phyloP scores from a whole-genome alignment of 2,113 vertebrate species.

The Leptobrachium ailaonicum region DNA sequence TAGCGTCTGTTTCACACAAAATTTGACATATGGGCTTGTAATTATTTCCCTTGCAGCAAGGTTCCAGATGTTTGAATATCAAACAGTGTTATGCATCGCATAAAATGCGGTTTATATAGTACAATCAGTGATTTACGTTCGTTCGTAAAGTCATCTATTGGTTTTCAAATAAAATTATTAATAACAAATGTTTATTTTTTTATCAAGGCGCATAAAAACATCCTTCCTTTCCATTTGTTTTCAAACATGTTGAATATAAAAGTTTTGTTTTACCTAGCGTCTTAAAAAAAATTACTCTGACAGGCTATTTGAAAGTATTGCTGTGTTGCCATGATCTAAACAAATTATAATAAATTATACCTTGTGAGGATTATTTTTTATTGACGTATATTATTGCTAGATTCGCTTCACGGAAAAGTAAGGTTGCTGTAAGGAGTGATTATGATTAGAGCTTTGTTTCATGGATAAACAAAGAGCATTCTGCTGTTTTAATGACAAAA shows the following conservation, averaged over 20 bases:
- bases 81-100: constrained; percentile 12
- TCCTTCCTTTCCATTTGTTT: background rate
- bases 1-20: constrained; percentile 25
- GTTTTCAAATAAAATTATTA: constrained; percentile 7
- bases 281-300: background rate
- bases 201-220: background rate
- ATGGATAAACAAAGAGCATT: too few species aligned
- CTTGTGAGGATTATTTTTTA: background rate
- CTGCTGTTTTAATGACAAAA: background rate
- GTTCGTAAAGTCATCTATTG: constrained; percentile 4
- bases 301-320: background rate
- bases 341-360: background rate
- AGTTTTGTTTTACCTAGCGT: background rate
- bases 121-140: constrained; percentile 6
- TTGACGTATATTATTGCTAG: background rate
- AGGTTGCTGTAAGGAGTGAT: background rate
- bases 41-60: constrained; percentile 12
- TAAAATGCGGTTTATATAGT: constrained; percentile 2
- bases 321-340: background rate
- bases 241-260: background rate
- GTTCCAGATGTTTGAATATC: constrained; percentile 23
- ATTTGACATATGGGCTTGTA: constrained; percentile 12
- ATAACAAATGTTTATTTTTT: background rate
- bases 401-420: background rate
- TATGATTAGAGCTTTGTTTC: background rate